A percentile compares a stretch with the other conserved stretches of the same genome.
These are phyloP conservation scores for Actenoides hombroni DNA, from an alignment of 2,113 vertebrate species.

Conservation along the genomic window DNA sequence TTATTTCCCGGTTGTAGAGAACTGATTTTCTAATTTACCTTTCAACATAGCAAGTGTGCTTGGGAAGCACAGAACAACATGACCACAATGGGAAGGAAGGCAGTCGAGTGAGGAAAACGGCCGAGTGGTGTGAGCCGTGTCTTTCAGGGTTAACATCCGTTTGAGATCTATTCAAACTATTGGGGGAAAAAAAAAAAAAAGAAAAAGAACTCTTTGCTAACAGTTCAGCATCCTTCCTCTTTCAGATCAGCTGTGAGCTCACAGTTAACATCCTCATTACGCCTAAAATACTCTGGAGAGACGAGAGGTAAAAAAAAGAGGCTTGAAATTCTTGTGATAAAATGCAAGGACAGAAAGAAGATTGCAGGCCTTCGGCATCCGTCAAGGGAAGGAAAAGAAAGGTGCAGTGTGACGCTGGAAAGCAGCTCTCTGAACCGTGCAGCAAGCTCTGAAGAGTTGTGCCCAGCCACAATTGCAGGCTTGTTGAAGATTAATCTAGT, in stretches of 20 bases:
- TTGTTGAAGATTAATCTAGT: slow-evolving; percentile 21
- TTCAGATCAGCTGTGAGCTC: not conserved
- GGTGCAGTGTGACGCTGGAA: not conserved
- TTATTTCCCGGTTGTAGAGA: not conserved
- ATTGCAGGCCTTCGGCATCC: not conserved
- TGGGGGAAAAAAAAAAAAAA: not conserved
- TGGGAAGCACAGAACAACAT: not conserved
- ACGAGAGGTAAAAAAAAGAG: not conserved
- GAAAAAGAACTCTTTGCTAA: not conserved
- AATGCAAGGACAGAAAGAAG: not conserved
- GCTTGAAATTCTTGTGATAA: not conserved
- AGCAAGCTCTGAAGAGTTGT: rapidly evolving
- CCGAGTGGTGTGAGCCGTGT: not conserved
- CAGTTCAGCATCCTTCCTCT: slow-evolving; percentile 9
- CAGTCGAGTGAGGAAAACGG: not conserved
- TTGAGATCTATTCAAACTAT: not conserved
- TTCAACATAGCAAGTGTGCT: rapidly evolving
- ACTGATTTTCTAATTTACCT: not conserved
- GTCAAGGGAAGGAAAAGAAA: not conserved
- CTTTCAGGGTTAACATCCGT: not conserved
- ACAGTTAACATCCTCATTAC: not conserved
- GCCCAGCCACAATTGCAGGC: not conserved
- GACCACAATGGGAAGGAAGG: not conserved
- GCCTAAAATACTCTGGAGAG: not conserved
- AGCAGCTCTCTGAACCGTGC: not conserved